Base-by-base conservation (phyloP, 2,888 invertebrate genomes). In the Uropetala carovei region DNA sequence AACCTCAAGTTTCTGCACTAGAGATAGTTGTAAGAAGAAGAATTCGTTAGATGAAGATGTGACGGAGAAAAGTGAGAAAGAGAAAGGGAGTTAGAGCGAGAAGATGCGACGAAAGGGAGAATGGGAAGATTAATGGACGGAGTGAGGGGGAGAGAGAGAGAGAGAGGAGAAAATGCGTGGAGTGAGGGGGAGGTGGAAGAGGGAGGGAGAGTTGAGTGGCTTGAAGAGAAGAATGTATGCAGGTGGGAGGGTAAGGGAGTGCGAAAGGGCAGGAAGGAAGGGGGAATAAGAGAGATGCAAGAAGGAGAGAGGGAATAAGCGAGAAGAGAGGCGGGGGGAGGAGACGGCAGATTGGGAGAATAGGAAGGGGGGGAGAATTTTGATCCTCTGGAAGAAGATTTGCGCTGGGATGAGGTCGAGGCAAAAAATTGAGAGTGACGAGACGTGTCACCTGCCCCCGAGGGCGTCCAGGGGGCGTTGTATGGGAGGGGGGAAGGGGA, bases 371-470 rank as follows among this genome's bases (percentile, higher is more conserved):
- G 43, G 89, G 10, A n/a, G n/a, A 64, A 27, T 75, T 75, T 64
- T 89, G 89, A 89, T 89, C 89, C 68, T 43, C 43, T n/a, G 60
- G 18, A 56, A 89, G 89, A 27, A 89, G 89, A 43, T 89, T 68
- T 89, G 89, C 89, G 64, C 30, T 8, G 64, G 89, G 86, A 59
- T 30, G 60, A 57, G 10, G 59, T 14, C 18, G 89, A 43, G 89
- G 30, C 30, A 68, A 89, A 89, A 89, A 89, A 86, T 30, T 30
- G 64, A 89, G 89, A 89, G 89, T 68, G 89, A 89, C 83, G 83
- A 83, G 56, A 13, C 43, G 89, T 64, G 64, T 89, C 89, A 89
- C 89, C 89, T 89, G 64, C 89, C 86, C 89, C 64, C 89, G 85
- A 57, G 58, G 85, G 85, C 57, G 27, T 27, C 11, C 27, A 43